Percentiles rank a stretch among this genome's conserved stretches.
phyloP scores from a whole-genome alignment of 2,797 vertebrate species.

The Molossus molossus region DNA sequence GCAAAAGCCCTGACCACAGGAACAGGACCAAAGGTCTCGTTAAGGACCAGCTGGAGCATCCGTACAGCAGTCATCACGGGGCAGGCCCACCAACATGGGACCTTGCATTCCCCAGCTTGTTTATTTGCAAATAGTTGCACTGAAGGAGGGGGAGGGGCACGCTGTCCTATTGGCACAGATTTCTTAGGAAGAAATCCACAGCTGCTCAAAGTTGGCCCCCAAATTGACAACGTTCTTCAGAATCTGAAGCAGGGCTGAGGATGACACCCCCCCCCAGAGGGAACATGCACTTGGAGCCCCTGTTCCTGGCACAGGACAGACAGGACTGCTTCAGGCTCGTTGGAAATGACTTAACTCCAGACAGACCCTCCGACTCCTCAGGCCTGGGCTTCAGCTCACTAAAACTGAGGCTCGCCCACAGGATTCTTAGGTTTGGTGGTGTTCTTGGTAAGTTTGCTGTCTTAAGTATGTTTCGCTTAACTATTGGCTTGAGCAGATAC shows the following conservation, averaged over 20 bases:
- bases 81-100: neutral
- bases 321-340: rapidly evolving
- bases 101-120: neutral
- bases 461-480: neutral
- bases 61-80: neutral
- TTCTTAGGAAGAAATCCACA: neutral
- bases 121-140: neutral
- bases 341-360: neutral
- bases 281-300: rapidly evolving
- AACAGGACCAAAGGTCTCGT: neutral
- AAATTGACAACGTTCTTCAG: neutral
- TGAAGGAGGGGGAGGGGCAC: neutral
- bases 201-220: neutral
- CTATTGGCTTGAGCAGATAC: neutral
- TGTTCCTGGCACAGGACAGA: neutral
- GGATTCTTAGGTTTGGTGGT: neutral
- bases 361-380: neutral
- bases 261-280: neutral
- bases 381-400: neutral
- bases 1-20: rapidly evolving
- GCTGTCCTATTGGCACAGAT: neutral
- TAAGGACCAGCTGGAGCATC: neutral
- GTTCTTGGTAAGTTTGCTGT: neutral
- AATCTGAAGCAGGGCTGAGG: neutral
- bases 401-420: neutral